These are phyloP conservation scores for Phoebastria nigripes DNA, from an alignment of 2,797 vertebrate species.

Conservation along the genomic window DNA sequence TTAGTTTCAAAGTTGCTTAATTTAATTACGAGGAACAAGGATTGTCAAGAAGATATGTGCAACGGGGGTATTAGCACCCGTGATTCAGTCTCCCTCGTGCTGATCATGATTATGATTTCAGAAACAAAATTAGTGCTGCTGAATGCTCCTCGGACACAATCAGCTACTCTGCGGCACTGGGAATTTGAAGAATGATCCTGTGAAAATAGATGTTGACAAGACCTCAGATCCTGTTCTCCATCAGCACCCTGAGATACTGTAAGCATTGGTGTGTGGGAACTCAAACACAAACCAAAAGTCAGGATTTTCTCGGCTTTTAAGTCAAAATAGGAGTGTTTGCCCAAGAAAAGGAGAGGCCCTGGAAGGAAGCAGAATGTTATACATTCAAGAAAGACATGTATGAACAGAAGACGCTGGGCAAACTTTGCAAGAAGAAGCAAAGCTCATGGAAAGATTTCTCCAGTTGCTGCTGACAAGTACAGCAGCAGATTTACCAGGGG, in stretches of 20 bases:
- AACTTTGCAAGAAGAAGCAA: background rate
- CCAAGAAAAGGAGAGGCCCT: background rate
- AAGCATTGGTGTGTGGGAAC: conserved; percentile 26
- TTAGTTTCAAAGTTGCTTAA: background rate
- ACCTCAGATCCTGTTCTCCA: conserved; percentile 24
- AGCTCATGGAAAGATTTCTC: background rate
- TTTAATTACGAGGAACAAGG: background rate
- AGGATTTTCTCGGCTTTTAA: conserved; percentile 21
- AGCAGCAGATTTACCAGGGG: background rate
- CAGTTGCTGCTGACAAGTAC: background rate
- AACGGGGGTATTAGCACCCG: background rate
- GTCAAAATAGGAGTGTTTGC: conserved; percentile 38
- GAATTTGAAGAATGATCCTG: conserved; percentile 9
- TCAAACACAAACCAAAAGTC: conserved; percentile 35
- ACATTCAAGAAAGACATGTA: background rate
- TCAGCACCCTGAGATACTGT: background rate
- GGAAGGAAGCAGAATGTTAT: background rate
- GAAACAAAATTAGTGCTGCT: background rate
- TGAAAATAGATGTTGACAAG: background rate
- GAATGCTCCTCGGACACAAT: background rate
- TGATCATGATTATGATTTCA: background rate
- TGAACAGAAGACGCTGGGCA: background rate
- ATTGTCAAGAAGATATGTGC: background rate
- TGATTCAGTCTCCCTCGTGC: background rate
- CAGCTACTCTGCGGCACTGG: background rate